phyloP scores from a whole-genome alignment of 2,888 invertebrate genomes.

The Beris morrisii region DNA sequence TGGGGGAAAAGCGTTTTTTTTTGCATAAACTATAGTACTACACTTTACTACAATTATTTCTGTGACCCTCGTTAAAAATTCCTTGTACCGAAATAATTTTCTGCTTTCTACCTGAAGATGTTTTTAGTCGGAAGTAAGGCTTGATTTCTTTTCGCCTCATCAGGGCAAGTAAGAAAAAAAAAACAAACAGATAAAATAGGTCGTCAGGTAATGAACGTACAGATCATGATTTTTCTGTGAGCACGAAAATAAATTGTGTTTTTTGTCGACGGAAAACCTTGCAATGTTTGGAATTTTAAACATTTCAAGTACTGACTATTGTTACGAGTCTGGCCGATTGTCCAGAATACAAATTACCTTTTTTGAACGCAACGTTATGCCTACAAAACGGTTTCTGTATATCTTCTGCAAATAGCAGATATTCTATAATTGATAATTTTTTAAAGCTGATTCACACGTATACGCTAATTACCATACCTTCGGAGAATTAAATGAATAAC shows the following conservation, averaged over 20 bases:
- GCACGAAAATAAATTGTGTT: conserved; percentile 1
- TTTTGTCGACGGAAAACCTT: conserved; percentile 5
- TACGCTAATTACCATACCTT: too few species aligned
- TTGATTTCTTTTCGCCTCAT: conserved; percentile 6
- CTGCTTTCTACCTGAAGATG: conserved; percentile 23
- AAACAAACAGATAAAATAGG: conserved; percentile 9
- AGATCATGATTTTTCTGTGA: conserved; percentile 16
- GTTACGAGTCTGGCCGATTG: conserved; percentile 11
- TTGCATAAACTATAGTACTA: conserved; percentile 5
- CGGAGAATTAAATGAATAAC: too few species aligned
- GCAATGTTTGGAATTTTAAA: conserved; percentile 28
- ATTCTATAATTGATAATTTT: too few species aligned
- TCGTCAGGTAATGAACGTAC: conserved; percentile 8
- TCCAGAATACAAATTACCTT: conserved; percentile 26
- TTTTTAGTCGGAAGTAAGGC: conserved; percentile 13
- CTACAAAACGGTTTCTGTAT: conserved; percentile 4
- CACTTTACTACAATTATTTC: conserved; percentile 1
- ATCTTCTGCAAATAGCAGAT: too few species aligned
- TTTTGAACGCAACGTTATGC: conserved; percentile 5
- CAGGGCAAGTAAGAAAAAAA: not conserved
- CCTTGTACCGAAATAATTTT: conserved; percentile 10
- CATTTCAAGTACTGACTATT: conserved; percentile 18
- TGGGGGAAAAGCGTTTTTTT: not conserved
- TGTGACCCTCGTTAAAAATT: conserved; percentile 25
- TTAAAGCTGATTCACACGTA: too few species aligned